A percentile compares a stretch with the other conserved stretches of the same genome.
Conservation (phyloP, 1,140 invertebrate genomes). For the Achroia grisella region DNA sequence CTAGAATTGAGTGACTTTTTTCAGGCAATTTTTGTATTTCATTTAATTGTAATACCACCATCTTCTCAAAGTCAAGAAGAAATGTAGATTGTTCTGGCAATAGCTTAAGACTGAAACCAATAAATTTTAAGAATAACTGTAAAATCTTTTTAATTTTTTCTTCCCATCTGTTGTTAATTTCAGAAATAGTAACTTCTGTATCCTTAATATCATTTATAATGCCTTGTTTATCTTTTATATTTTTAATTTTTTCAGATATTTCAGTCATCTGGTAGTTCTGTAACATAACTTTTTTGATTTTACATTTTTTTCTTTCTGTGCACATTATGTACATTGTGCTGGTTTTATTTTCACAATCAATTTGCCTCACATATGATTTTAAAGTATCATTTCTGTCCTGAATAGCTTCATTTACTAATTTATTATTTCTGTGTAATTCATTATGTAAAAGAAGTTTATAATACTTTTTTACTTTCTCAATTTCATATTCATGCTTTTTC, state of each 20-base stretch:
- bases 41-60: conserved; percentile 55
- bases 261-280: conserved; percentile 37
- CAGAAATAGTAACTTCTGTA: conserved; percentile 28
- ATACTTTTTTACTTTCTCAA: conserved; percentile 49
- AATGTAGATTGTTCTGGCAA: conserved; percentile 60
- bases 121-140: conserved; percentile 55
- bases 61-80: conserved; percentile 54
- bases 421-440: conserved; percentile 33
- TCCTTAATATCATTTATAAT: conserved; percentile 29
- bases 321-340: conserved; percentile 59
- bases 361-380: conserved; percentile 42
- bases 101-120: conserved; percentile 52
- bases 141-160: conserved; percentile 53
- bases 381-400: conserved; percentile 49
- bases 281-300: conserved; percentile 45
- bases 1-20: conserved; percentile 27
- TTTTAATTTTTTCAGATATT: conserved; percentile 33
- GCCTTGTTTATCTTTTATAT: conserved; percentile 38
- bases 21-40: conserved; percentile 42
- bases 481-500: conserved; percentile 33
- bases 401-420: conserved; percentile 33
- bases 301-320: conserved; percentile 58
- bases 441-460: conserved; percentile 45
- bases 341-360: conserved; percentile 45
- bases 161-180: conserved; percentile 54